Base-by-base conservation (phyloP, 2,888 invertebrate species). In the Thereva unica region DNA sequence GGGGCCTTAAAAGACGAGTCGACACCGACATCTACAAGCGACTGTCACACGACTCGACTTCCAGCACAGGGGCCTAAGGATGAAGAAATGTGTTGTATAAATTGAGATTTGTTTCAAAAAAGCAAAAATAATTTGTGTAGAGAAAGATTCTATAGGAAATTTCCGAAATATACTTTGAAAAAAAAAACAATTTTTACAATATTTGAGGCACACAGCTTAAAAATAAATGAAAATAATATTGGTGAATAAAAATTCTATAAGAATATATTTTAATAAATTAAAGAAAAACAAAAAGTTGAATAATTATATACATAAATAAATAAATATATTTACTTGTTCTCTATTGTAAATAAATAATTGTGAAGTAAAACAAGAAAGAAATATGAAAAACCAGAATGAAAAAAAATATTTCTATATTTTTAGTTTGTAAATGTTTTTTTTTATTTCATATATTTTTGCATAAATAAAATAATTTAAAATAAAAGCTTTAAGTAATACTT, bases 371-470 rank as follows among this genome's bases (percentile, higher is more conserved):
- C 45, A 23, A 23, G 38, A 45, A 59, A 23, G 23, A 34, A 50
- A 50, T 47, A 50, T 35, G 35, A 23, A 23, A 23, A 23, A 23
- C 23, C 5, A 34, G 35, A 50, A 50, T 9, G 8, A 50, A 12
- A 45, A 10, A 49, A 47, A 61, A 50, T 37, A 61, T 50, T 50
- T 50, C 42, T 61, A 61, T 61, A 50, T 50, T 50, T 61, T 50
- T 61, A 61, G 61, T 61, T 61, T 50, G 49, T 50, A 50, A 61
- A 61, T 61, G 45, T 61, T 61, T 59, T 59, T 47, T 47, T 59
- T 59, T 59, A 38, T 47, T 59, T 47, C 50, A 59, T 49, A 61
- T 61, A 61, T 61, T 61, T 61, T 61, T 61, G 61, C 61, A 61
- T 61, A 50, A 49, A 61, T 61, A 50, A 61, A 61, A 41, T 50